These are phyloP conservation scores for Penaeus monodon DNA, from an alignment of 2,888 invertebrate species.

Conservation along the genomic window DNA sequence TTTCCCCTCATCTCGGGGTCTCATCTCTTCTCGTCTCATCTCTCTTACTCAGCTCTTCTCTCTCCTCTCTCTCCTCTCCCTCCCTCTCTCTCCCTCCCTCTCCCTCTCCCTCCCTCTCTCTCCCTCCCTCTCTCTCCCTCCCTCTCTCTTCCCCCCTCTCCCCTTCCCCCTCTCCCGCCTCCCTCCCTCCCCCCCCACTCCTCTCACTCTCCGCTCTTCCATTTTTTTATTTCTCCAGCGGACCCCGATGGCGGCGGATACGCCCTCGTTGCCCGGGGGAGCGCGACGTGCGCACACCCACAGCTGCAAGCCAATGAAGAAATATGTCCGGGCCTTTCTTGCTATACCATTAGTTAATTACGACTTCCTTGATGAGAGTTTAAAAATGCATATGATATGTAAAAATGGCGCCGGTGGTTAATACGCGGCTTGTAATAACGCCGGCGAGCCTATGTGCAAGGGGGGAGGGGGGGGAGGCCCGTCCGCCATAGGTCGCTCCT, in stretches of 20 bases:
- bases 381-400: constrained; percentile 65
- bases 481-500: background rate
- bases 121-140: too few relatives aligned
- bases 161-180: too few relatives aligned
- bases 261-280: constrained; percentile 30
- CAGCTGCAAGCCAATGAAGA: constrained; percentile 61
- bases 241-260: background rate
- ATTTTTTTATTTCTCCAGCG: too few relatives aligned
- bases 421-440: constrained; percentile 8
- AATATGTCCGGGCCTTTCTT: constrained; percentile 61
- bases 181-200: too few relatives aligned
- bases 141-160: too few relatives aligned
- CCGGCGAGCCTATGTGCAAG: constrained; percentile 6
- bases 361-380: constrained; percentile 65
- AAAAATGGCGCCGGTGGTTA: constrained; percentile 56
- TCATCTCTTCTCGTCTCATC: too few relatives aligned
- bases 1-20: too few relatives aligned
- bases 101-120: too few relatives aligned
- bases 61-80: too few relatives aligned
- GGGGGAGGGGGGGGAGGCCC: background rate
- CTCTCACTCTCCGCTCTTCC: too few relatives aligned
- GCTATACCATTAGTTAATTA: constrained; percentile 65
- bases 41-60: too few relatives aligned
- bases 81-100: too few relatives aligned
- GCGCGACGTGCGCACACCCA: constrained; percentile 29